Evolutionary conservation across 2,113 vertebrate species (phyloP).

Genomic region (Pogonocichla stellata): DNA sequence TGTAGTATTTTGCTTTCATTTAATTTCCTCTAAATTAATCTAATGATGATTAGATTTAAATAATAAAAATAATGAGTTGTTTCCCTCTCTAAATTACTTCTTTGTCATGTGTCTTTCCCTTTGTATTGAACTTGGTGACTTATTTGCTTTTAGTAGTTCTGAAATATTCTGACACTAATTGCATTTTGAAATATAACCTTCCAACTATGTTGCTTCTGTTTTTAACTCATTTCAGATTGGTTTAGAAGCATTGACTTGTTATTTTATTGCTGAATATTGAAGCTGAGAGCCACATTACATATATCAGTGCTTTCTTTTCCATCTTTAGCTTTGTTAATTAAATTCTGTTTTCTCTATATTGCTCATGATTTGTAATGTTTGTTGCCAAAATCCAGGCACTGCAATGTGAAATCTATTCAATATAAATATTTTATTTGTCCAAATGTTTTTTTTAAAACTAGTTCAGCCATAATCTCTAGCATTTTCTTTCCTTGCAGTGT

Average conservation of each 20-base stretch:
- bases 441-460: conserved; percentile 6
- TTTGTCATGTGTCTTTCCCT: conserved; percentile 39
- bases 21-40: conserved; percentile 62
- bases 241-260: conserved; percentile 31
- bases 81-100: conserved; percentile 42
- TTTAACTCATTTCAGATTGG: conserved; percentile 32
- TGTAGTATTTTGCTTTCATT: conserved; percentile 46
- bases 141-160: conserved; percentile 49
- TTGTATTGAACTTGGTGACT: conserved; percentile 35
- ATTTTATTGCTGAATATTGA: conserved; percentile 48
- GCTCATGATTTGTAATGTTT: conserved; percentile 23
- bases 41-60: conserved; percentile 47
- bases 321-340: conserved; percentile 55
- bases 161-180: conserved; percentile 64
- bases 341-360: conserved; percentile 40
- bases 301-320: conserved; percentile 28
- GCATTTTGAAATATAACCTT: conserved; percentile 63
- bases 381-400: conserved; percentile 7
- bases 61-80: conserved; percentile 61
- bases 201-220: conserved; percentile 16
- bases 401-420: background rate
- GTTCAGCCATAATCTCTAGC: background rate
- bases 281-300: conserved; percentile 15
- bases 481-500: background rate
- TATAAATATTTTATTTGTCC: conserved; percentile 45